Percentiles rank a stretch among this genome's conserved stretches.
Evolutionary conservation across 2,113 vertebrate genomes (phyloP).

Genomic region (Xenopus laevis): DNA sequence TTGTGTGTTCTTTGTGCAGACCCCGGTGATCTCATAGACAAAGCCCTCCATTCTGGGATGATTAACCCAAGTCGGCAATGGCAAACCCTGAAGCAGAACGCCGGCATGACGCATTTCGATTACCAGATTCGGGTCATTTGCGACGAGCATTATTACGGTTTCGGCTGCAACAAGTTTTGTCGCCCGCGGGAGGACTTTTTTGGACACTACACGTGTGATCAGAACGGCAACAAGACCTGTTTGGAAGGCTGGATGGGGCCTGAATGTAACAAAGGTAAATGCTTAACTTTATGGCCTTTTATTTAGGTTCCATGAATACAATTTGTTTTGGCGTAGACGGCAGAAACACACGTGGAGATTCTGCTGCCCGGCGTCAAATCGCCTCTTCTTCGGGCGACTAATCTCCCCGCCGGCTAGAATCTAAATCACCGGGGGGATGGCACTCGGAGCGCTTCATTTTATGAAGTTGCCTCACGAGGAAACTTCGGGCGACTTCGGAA

Average conservation of each 20-base stretch:
- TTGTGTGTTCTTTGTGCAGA: constrained; percentile 57
- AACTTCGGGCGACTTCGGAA: too few species aligned
- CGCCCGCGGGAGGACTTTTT: constrained; percentile 94
- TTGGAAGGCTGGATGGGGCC: constrained; percentile 92
- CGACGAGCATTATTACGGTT: constrained; percentile 93
- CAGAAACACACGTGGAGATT: too few species aligned
- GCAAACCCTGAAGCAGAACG: constrained; percentile 88
- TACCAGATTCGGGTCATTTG: constrained; percentile 94
- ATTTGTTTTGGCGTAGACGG: too few species aligned
- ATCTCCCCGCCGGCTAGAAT: too few species aligned
- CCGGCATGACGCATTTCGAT: constrained; percentile 84
- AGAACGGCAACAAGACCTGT: constrained; percentile 96
- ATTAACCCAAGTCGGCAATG: constrained; percentile 94
- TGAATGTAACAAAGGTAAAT: constrained; percentile 88
- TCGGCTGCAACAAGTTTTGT: constrained; percentile 97
- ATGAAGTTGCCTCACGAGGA: too few species aligned
- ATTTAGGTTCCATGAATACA: too few species aligned
- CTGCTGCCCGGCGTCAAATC: too few species aligned
- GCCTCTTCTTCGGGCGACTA: too few species aligned
- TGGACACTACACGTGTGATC: constrained; percentile 92
- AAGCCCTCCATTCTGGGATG: constrained; percentile 87
- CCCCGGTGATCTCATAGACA: constrained; percentile 83
- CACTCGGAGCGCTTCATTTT: too few species aligned
- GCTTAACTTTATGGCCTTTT: too few species aligned
- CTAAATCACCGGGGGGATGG: too few species aligned